phyloP scores from a whole-genome alignment of 2,888 invertebrate species.

The Nezara viridula region DNA sequence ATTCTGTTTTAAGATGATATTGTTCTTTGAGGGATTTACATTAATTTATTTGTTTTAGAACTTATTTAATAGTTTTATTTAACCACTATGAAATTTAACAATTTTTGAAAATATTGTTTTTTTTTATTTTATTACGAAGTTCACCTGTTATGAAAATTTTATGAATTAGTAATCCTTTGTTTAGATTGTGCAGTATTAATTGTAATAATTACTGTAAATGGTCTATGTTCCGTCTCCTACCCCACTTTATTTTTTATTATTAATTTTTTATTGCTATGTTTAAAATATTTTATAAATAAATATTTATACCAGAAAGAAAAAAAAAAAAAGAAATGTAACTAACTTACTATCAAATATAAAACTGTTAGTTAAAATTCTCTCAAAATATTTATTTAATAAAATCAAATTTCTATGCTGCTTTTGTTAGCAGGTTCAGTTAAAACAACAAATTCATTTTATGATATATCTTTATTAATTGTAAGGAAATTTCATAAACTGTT shows the following conservation, averaged over 20 bases:
- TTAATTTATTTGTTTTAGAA: background rate
- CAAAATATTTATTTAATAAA: background rate
- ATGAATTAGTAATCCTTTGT: background rate
- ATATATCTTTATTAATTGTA: background rate
- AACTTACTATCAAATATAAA: background rate
- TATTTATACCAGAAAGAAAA: background rate
- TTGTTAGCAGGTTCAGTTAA: background rate
- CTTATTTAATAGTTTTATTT: background rate
- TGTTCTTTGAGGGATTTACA: background rate
- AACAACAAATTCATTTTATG: background rate
- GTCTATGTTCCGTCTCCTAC: background rate
- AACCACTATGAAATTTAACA: background rate
- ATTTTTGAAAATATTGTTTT: background rate
- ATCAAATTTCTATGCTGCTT: background rate
- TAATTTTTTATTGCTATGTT: background rate
- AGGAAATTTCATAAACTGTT: background rate
- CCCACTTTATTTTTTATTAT: background rate
- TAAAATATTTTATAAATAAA: background rate
- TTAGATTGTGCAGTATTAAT: background rate
- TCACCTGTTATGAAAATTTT: background rate
- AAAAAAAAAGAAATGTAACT: background rate
- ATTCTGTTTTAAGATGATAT: background rate
- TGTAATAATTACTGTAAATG: conserved; percentile 1
- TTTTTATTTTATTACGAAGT: background rate
- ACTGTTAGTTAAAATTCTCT: background rate